Evolutionary conservation across 2,797 vertebrate genomes (phyloP).

Genomic region (Sphenodon punctatus): DNA sequence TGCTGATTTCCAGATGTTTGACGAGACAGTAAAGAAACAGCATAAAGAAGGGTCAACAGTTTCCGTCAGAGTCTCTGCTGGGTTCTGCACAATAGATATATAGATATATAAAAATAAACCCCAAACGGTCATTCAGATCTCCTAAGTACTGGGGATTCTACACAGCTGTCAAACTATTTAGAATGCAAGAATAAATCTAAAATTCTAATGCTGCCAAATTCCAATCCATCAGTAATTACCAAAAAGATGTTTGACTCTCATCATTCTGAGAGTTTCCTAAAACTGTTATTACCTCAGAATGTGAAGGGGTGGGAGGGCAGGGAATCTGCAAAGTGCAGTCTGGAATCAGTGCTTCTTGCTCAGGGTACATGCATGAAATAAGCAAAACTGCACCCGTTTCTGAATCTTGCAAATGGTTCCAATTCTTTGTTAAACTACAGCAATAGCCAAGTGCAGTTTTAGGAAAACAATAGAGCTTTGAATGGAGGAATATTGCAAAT

Average conservation of each 20-base stretch:
- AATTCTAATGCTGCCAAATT: slow-evolving; percentile 76
- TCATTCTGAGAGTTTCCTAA: slow-evolving; percentile 76
- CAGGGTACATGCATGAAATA: background rate
- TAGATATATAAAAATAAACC: background rate
- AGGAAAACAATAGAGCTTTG: background rate
- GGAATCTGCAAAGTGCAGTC: background rate
- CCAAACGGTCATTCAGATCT: slow-evolving; percentile 77
- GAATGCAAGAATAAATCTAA: slow-evolving; percentile 60
- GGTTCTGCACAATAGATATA: slow-evolving; percentile 65
- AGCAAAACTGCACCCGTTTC: background rate
- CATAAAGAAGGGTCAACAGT: slow-evolving; percentile 75
- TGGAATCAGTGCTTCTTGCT: slow-evolving; percentile 1
- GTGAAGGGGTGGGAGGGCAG: background rate
- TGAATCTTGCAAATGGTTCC: background rate
- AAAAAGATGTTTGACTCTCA: slow-evolving; percentile 74
- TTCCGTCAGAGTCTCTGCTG: slow-evolving; percentile 83
- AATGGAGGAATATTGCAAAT: background rate
- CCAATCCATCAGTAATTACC: slow-evolving; percentile 77
- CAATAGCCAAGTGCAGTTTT: background rate
- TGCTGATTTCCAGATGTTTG: slow-evolving; percentile 96
- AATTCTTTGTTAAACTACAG: background rate
- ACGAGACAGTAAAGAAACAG: slow-evolving; percentile 77
- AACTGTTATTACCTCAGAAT: slow-evolving; percentile 10
- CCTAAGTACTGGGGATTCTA: slow-evolving; percentile 75
- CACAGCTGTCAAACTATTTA: slow-evolving; percentile 81